Evolutionary conservation across 2,888 invertebrate species (phyloP), one percentile per base, ranked within the genome.

Genomic region (Lasioglossum marginatum): DNA sequence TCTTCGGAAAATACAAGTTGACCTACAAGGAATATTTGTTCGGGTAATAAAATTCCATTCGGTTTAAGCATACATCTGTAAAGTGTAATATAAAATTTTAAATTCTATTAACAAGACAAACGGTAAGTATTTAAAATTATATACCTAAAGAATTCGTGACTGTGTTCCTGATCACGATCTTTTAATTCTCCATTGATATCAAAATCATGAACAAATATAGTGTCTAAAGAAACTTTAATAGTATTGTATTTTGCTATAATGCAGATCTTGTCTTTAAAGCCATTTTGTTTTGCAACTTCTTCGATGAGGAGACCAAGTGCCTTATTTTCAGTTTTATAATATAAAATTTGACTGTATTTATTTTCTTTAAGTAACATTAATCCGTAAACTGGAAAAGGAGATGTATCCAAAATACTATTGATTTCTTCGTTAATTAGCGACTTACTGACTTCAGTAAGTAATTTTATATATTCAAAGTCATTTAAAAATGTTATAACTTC

Each of bases 351-450:
- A 77, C 95, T 95, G 80, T 95, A 93, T 27, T 95, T 94, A 68
- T 96, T 96, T 78, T 96, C 95, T 91, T 96, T 96, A 34, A 97
- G 94, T 93, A 97, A 94, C 79, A 96, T 93, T 68, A 97, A 92
- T 0, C 97, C 97, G 92, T 97, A 96, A 68, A 97, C 89, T 1
- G 97, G 97, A 92, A 97, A 97, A 10, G 96, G 96, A 89, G 96
- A 96, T 45, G 96, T 94, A 93, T 97, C 97, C 73, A 97, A 94
- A 85, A 97, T 94, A 91, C 86, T 90, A 80, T 88, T 89, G 68
- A 90, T 86, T 63, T 81, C 82, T 70, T 84, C 88, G n/a, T 82
- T 81, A 37, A 80, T 86, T 95, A 95, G 40, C 95, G 92, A 91
- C 93, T 95, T 81, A 93, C 95, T 94, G 16, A 95, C 94, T 70